Evolutionary conservation across 2,113 vertebrate species (phyloP).

Genomic region (Aldabrachelys gigantea): DNA sequence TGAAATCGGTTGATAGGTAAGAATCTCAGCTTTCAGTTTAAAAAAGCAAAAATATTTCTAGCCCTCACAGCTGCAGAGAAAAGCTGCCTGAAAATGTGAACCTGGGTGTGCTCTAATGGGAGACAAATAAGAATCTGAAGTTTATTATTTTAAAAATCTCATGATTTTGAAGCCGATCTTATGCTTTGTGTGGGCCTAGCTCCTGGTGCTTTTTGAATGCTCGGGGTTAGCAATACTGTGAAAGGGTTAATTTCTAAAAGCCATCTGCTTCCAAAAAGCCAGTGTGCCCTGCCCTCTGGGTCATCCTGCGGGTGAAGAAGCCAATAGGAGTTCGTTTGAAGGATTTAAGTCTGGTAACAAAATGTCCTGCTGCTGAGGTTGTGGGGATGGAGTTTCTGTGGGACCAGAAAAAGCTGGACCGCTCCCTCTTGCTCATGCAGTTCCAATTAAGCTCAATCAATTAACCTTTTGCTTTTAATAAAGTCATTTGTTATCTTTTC

Average conservation of each 20-base stretch:
- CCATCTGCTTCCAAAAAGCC: not conserved
- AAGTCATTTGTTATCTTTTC: conserved; percentile 63
- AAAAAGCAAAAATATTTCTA: not conserved
- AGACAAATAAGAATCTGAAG: not conserved
- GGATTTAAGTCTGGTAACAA: not conserved
- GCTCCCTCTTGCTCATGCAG: not conserved
- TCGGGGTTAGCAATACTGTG: not conserved
- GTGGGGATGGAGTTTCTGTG: not conserved
- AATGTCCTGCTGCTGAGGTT: not conserved
- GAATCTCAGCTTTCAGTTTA: not conserved
- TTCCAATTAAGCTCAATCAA: conserved; percentile 67
- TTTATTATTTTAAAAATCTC: not conserved
- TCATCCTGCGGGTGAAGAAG: not conserved
- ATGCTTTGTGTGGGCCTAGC: not conserved
- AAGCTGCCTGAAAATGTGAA: not conserved
- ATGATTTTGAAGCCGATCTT: not conserved
- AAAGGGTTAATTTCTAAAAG: not conserved
- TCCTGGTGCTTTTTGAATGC: conserved; percentile 19
- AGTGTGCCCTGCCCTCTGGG: not conserved
- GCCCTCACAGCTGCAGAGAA: not conserved
- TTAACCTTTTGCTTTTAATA: conserved; percentile 75
- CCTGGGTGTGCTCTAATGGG: not conserved
- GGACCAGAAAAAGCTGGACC: not conserved
- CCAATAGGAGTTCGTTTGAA: not conserved
- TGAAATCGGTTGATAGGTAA: not conserved